Conservation (phyloP, 2,888 invertebrate species). For the Tanytarsus gracilentus region DNA sequence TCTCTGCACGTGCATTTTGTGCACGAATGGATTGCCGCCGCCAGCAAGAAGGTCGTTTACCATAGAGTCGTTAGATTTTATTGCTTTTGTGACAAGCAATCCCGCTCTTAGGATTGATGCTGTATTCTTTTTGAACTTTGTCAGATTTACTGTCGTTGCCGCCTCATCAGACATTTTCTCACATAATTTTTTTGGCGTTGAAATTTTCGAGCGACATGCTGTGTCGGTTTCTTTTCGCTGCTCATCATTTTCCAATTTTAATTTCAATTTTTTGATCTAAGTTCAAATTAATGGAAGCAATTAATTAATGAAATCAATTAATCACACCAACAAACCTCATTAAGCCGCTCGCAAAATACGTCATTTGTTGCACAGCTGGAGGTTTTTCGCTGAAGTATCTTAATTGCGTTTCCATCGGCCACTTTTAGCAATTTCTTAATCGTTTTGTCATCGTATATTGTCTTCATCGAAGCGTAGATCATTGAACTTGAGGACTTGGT, state of each 20-base stretch:
- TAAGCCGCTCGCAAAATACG: background rate
- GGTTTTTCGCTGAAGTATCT: background rate
- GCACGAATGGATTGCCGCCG: background rate
- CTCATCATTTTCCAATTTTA: too few species aligned
- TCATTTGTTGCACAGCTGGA: background rate
- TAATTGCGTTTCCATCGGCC: background rate
- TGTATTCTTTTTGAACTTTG: background rate
- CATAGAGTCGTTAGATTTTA: background rate
- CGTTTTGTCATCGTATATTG: background rate
- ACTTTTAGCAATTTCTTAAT: background rate
- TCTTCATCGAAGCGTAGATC: background rate
- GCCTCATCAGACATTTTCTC: too few species aligned
- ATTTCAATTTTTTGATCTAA: too few species aligned
- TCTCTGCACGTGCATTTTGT: background rate
- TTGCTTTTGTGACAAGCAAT: background rate
- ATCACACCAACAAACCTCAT: background rate
- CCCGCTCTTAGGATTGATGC: background rate
- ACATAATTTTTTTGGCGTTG: too few species aligned
- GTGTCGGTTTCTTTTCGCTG: too few species aligned
- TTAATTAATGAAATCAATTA: too few species aligned
- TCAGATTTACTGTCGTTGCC: too few species aligned
- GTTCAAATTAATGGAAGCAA: too few species aligned
- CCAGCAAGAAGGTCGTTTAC: background rate
- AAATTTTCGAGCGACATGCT: too few species aligned
- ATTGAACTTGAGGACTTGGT: background rate